These are phyloP conservation scores for Engystomops pustulosus DNA, from an alignment of 2,113 vertebrate species.

Conservation along the genomic window DNA sequence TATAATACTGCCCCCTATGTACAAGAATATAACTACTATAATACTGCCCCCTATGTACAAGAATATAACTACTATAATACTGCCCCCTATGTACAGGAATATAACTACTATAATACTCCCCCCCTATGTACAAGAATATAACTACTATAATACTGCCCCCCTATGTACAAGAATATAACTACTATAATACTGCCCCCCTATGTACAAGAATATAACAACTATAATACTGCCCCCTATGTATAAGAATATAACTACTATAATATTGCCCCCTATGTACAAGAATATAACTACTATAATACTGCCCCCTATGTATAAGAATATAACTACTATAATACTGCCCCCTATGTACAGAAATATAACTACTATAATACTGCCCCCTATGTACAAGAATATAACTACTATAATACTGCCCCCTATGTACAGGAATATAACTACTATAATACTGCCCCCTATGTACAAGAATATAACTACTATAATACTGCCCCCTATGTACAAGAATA, in stretches of 20 bases:
- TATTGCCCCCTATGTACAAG: conserved; percentile 3
- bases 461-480: conserved; percentile 7
- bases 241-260: conserved; percentile 8
- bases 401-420: not conserved
- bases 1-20: conserved; percentile 2
- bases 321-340: not conserved
- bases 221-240: not conserved
- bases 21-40: conserved; percentile 11
- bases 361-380: too few species aligned
- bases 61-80: conserved; percentile 11
- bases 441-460: not conserved
- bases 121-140: conserved; percentile 3
- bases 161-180: conserved; percentile 5
- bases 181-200: not conserved
- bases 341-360: too few species aligned
- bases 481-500: not conserved
- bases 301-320: not conserved
- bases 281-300: conserved; percentile 11
- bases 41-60: not conserved
- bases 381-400: not conserved
- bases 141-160: conserved; percentile 3
- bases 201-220: not conserved
- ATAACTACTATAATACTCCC: not conserved
- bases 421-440: not conserved
- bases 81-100: not conserved